These are phyloP conservation scores for Cybosia mesomella DNA, from an alignment of 2,888 invertebrate genomes.

Conservation along the genomic window DNA sequence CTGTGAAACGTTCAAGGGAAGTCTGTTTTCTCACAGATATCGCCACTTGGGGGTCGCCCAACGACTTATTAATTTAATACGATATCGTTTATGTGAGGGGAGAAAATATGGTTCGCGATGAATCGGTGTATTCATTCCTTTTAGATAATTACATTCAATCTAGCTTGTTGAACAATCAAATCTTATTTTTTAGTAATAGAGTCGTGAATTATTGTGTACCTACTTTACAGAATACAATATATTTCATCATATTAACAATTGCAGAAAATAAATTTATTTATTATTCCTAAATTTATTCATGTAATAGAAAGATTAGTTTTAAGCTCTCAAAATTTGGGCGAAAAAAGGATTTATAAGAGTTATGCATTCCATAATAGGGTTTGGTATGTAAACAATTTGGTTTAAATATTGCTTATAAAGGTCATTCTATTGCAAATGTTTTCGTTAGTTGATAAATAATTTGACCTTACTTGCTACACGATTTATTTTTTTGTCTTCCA, in stretches of 20 bases:
- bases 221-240: too few species aligned
- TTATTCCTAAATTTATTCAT: not conserved
- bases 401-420: not conserved
- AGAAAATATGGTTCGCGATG: slow-evolving; percentile 55
- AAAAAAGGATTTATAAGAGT: not conserved
- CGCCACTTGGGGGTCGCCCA: slow-evolving; percentile 56
- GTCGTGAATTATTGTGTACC: not conserved
- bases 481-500: not conserved
- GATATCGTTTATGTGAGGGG: slow-evolving; percentile 60
- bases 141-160: slow-evolving; percentile 54
- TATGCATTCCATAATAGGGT: not conserved
- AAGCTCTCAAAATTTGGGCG: not conserved
- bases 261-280: not conserved
- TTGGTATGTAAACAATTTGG: not conserved
- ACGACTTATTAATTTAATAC: slow-evolving; percentile 71
- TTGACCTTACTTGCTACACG: not conserved
- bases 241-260: not conserved
- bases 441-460: not conserved
- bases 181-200: not conserved
- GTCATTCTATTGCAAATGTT: not conserved
- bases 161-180: slow-evolving; percentile 51
- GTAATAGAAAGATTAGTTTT: not conserved
- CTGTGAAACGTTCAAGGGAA: slow-evolving; percentile 47
- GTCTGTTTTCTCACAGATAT: slow-evolving; percentile 64
- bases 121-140: slow-evolving; percentile 54